Evolutionary conservation across 1,140 invertebrate species (phyloP), one percentile per base, ranked within the genome.

Genomic region (Eupristina koningsbergeri): DNA sequence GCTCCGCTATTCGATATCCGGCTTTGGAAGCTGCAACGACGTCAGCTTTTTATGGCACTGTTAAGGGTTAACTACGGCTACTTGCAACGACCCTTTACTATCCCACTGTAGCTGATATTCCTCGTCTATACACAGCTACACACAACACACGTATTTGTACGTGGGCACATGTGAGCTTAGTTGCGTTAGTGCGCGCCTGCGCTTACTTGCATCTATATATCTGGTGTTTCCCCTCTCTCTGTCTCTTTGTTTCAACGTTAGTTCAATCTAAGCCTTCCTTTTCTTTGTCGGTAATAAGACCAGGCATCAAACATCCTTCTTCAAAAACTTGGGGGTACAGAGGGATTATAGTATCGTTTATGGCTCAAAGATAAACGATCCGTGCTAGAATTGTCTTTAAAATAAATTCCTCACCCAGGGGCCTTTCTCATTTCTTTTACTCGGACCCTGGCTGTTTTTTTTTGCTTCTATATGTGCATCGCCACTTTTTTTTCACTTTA

Each of bases 1-100:
- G 75, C 39, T 11, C 34, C 29, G 47, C 15, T 41, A 19, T 22
- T 53, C 50, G 80, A 81, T 81, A 81, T 74, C 77, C 63, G 63
- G 80, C 80, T 79, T 79, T 79, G 63, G 63, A 67, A 58, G 78
- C 78, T 53, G 78, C 78, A 50, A 53, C 58, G 64, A 71, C 81
- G 77, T 67, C 80, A 74, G 83, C 36, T 84, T 84, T 86, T 86
- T 86, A 86, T 83, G 85, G 83, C 76, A 83, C 78, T 81, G 80
- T 86, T 86, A 85, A 86, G 85, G 82, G 83, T 86, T 83, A 85
- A 86, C 85, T 84, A 85, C 80, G 85, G 74, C 83, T 67, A 75
- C 61, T 80, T 81, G 85, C 71, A 80, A 63, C 85, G 83, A 34
- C 71, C 83, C 81, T 78, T 74, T 67, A n/a, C 78, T 26, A 31